These are phyloP conservation scores for Microchirus variegatus DNA, from an alignment of 2,797 vertebrate species.

Conservation along the genomic window DNA sequence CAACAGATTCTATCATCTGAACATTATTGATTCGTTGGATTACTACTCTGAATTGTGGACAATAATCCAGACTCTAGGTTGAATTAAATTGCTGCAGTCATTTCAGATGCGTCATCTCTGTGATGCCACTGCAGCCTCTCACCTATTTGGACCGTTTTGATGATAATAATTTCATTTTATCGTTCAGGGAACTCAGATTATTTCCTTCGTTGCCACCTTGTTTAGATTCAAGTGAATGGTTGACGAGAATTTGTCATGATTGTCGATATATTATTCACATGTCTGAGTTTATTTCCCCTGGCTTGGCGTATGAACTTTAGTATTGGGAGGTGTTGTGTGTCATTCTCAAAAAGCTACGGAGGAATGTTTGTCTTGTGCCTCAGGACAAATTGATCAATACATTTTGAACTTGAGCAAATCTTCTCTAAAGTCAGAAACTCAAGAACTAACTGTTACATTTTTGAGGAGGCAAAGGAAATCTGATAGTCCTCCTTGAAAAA, in stretches of 20 bases:
- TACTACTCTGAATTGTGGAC: constrained; percentile 15
- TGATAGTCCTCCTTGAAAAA: too few relatives aligned
- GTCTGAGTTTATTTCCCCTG: constrained; percentile 12
- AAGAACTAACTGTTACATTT: too few relatives aligned
- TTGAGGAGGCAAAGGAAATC: not conserved
- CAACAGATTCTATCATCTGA: constrained; percentile 1
- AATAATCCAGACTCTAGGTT: constrained; percentile 10
- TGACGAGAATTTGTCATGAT: constrained; percentile 48
- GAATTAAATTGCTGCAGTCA: constrained; percentile 5
- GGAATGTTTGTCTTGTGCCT: constrained; percentile 34
- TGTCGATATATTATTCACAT: constrained; percentile 14
- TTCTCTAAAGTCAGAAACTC: constrained; percentile 3
- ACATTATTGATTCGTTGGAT: constrained; percentile 8
- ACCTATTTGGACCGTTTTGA: constrained; percentile 15
- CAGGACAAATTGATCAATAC: constrained; percentile 39
- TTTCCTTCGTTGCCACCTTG: constrained; percentile 37
- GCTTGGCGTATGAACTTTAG: constrained; percentile 23
- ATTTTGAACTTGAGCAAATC: constrained; percentile 14
- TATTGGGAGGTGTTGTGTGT: constrained; percentile 23
- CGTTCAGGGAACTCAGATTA: constrained; percentile 37
- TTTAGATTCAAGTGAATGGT: constrained; percentile 36
- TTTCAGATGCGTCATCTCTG: constrained; percentile 1
- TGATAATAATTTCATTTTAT: constrained; percentile 36
- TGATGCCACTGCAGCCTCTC: constrained; percentile 4
- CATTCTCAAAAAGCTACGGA: constrained; percentile 16